phyloP scores from a whole-genome alignment of 2,797 vertebrate genomes.

The Champsocephalus esox region DNA sequence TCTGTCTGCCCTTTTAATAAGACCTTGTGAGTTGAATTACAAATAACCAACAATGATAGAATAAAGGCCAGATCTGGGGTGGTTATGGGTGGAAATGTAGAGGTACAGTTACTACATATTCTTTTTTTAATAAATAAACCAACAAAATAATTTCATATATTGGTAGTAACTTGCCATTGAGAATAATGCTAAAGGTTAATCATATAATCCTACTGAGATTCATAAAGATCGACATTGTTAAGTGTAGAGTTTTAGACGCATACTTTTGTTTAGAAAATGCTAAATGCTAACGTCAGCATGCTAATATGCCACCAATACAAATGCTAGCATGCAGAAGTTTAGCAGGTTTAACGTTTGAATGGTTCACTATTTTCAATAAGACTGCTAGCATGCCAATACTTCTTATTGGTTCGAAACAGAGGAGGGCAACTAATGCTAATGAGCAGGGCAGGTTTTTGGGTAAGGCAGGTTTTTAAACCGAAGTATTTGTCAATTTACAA shows the following conservation, averaged over 20 bases:
- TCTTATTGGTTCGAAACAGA: too few species aligned
- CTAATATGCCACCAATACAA: too few species aligned
- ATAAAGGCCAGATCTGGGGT: neutral
- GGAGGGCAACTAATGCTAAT: too few species aligned
- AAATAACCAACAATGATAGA: neutral
- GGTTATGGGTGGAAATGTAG: neutral
- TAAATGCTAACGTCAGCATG: neutral
- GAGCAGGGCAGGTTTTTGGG: too few species aligned
- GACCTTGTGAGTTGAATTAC: neutral
- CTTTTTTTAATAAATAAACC: neutral
- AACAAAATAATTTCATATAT: neutral
- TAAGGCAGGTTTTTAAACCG: too few species aligned
- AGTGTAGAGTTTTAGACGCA: neutral
- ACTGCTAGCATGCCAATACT: too few species aligned
- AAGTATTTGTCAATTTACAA: too few species aligned
- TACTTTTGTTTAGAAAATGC: neutral
- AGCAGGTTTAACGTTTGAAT: too few species aligned
- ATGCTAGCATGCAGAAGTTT: too few species aligned
- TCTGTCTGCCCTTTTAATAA: slow-evolving; percentile 8
- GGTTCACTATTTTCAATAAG: too few species aligned
- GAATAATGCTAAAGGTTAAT: neutral
- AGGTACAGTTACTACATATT: too few species aligned
- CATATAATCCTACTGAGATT: neutral
- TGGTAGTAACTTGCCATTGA: neutral
- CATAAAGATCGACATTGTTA: too few species aligned